phyloP scores from a whole-genome alignment of 2,888 invertebrate species.

The Rhingia rostrata region DNA sequence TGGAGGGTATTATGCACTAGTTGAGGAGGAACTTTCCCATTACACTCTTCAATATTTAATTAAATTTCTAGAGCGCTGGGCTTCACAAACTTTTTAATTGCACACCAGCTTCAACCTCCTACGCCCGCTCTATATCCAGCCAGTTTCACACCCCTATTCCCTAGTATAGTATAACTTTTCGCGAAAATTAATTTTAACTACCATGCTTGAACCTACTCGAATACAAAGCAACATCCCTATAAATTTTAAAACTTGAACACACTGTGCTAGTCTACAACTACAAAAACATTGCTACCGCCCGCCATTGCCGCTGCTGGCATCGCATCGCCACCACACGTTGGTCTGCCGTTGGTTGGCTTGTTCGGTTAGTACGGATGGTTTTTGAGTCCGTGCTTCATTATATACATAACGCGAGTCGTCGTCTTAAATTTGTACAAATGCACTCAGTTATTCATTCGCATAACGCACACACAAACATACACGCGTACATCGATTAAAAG shows the following conservation, averaged over 20 bases:
- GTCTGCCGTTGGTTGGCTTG: slow-evolving; percentile 50
- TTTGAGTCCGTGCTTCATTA: slow-evolving; percentile 61
- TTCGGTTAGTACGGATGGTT: slow-evolving; percentile 53
- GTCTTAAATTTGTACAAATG: slow-evolving; percentile 52
- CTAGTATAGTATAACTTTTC: slow-evolving; percentile 71
- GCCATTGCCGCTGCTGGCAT: not conserved
- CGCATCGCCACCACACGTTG: slow-evolving; percentile 32
- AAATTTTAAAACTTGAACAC: slow-evolving; percentile 74
- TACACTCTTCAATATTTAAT: slow-evolving; percentile 77
- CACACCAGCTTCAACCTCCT: slow-evolving; percentile 72
- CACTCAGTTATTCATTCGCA: slow-evolving; percentile 9
- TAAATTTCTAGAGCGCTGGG: slow-evolving; percentile 75
- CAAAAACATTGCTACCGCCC: slow-evolving; percentile 42
- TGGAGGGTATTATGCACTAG: slow-evolving; percentile 62
- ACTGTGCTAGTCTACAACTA: slow-evolving; percentile 50
- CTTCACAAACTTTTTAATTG: slow-evolving; percentile 76
- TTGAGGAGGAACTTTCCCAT: slow-evolving; percentile 75
- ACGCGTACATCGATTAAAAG: not conserved
- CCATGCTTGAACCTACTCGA: slow-evolving; percentile 75
- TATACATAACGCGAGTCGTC: slow-evolving; percentile 56
- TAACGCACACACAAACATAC: slow-evolving; percentile 2
- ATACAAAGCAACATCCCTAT: slow-evolving; percentile 75
- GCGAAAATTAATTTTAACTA: slow-evolving; percentile 76
- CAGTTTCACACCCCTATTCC: slow-evolving; percentile 63
- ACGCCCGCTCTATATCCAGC: slow-evolving; percentile 5